Base-by-base conservation (phyloP, 2,113 vertebrate species). In the Paraplagusia blochii region DNA sequence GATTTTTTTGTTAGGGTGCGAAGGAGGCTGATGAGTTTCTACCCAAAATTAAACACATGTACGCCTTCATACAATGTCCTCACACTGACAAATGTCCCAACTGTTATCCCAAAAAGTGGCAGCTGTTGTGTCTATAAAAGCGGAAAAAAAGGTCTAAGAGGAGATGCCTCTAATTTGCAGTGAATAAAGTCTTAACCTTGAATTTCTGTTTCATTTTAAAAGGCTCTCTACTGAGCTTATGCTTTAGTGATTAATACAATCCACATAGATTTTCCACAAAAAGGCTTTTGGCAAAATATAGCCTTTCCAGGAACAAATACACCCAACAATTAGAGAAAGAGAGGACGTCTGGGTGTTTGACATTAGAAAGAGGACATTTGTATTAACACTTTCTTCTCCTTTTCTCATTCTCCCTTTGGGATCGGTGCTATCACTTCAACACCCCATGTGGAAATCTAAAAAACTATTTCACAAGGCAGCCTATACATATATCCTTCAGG, bases 201-300 rank as follows among this genome's bases (percentile, higher is more conserved):
- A 11, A 51, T 70, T 69, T 39, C 60, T 39, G 19, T 51, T 73
- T 63, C 72, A 60, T 54, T 65, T 77, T 66, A 58, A 29, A 29
- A 29, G 22, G 22, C 22, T 29, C 22, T 29, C 22, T 29, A 29
- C 22, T 29, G 60, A 79, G 63, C 58, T 78, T 77, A 72, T 59
- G 70, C 59, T 81, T 84, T 71, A 69, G 67, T 76, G 72, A 83
- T 79, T 39, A 80, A 75, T 79, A 81, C 69, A 83, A 85, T 83
- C 79, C 67, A 65, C 73, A 72, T 66, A 52, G 44, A 12, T 22
- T 58, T 66, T 73, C 77, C 22, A 29, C 57, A 61, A 61, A 77
- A 85, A 88, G 79, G 81, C 75, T 83, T 88, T 88, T 89, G 84
- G 86, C 84, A 89, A 88, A 68, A 83, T 65, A 74, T 69, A 61